Evolutionary conservation across 1,140 invertebrate species (phyloP), one percentile per base, ranked within the genome.

Genomic region (Cotesia glomerata): DNA sequence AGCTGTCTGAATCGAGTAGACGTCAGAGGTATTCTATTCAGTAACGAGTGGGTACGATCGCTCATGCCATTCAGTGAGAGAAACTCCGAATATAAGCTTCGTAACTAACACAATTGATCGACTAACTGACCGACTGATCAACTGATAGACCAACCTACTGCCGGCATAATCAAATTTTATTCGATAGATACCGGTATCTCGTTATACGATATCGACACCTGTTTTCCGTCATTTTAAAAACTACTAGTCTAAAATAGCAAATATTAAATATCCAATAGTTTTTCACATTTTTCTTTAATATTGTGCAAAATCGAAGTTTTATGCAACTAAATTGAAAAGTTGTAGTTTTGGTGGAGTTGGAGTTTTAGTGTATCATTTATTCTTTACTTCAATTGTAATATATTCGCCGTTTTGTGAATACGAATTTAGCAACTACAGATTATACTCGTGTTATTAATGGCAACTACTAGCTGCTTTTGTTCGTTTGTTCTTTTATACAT

Each of bases 31-130:
- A 18, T 56, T 56, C 16, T 18, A 18, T 39, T 18, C 49, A 52
- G 49, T 67, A 67, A 67, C 65, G 49, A 67, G 65, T 49, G 26
- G 51, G 52, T 54, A 64, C 62, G 34, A 64, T 54, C 62, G 7
- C 36, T 13, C 32, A 49, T 16, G 49, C 14, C 13, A 45, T 45
- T 14, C 26, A 54, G 34, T 32, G 65, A 67, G n/a, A 49, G 52
- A 34, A 14, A 4, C 3, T 49, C 18, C 62, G 14, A 67, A 16
- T 8, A 18, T 52, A 49, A 67, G 49, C 32, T 67, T 36, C 26
- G 4, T 52, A 14, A 26, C 49, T 11, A 13, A 45, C 39, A 45
- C 16, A n/a, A 64, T 64, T 56, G 64, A 64, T 62, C 58, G 39
- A 45, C 39, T 45, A 45, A 45, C 39, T 11, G 39, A 45, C 39